A percentile compares a stretch with the other conserved stretches of the same genome.
These are phyloP conservation scores for Chymomyza procnemis DNA, from an alignment of 2,888 invertebrate species.

Conservation along the genomic window DNA sequence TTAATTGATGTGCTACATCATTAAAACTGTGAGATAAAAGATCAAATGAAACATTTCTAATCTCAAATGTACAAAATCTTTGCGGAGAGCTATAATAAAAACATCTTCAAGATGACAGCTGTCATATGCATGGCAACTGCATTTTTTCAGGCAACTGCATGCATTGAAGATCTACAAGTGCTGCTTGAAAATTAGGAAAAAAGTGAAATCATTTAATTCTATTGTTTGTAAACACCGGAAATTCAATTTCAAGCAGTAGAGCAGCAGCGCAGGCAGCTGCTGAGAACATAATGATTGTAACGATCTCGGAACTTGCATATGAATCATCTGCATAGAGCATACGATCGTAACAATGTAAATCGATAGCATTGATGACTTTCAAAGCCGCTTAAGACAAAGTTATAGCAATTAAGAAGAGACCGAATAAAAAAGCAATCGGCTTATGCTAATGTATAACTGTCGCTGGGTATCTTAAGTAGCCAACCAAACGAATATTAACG, in stretches of 20 bases:
- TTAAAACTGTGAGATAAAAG: background rate
- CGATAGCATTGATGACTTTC: background rate
- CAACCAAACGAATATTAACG: too few species aligned
- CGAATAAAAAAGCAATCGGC: background rate
- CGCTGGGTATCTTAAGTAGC: slow-evolving; percentile 1
- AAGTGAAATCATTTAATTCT: slow-evolving; percentile 57
- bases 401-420: background rate
- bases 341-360: background rate
- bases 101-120: slow-evolving; percentile 56
- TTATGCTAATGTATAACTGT: slow-evolving; percentile 38
- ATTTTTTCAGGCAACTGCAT: slow-evolving; percentile 23
- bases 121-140: slow-evolving; percentile 21
- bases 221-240: slow-evolving; percentile 48
- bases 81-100: background rate
- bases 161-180: slow-evolving; percentile 39
- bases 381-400: background rate
- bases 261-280: slow-evolving; percentile 38
- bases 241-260: slow-evolving; percentile 46
- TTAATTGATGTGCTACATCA: background rate
- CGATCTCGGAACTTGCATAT: background rate
- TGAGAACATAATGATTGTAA: slow-evolving; percentile 43
- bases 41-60: slow-evolving; percentile 24
- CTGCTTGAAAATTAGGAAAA: slow-evolving; percentile 28
- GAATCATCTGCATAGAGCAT: background rate
- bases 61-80: slow-evolving; percentile 14